Base-by-base conservation (phyloP, 37 sponge, comb jelly and placozoan genomes). In the Oopsacas minuta region DNA sequence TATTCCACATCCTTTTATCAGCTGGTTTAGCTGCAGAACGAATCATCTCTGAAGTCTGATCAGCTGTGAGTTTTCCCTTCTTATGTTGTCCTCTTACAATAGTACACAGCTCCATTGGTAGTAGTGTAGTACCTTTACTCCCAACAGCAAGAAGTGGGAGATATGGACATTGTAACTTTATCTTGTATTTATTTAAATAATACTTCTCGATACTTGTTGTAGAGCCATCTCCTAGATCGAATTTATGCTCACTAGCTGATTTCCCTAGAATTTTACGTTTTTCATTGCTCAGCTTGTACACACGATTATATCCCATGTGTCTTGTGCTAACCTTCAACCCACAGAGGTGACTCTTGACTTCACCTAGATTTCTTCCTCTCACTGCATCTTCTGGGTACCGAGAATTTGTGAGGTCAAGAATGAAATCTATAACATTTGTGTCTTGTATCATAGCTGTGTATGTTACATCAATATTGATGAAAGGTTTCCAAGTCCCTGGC, bases 1-100 rank as follows among this genome's bases (percentile, higher is more conserved):
- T 61, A 25, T 12, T 61, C 17, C 22, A 12, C 75, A 83, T 42
- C 28, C 91, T 23, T 37, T 84, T 69, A 38, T 86, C 7, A 25
- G 93, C 90, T 81, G 90, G 89, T 38, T 86, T 88, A 38, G 91
- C 89, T 23, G 89, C 86, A 42, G 61, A 53, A 35, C 88, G 36
- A 37, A 93, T 90, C 91, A 93, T 90, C 30, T 87, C 83, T 3
- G 86, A 28, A 23, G 89, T 90, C 83, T 93, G 90, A 28, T 52
- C 37, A 36, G 85, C 88, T 5, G 85, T 87, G 34, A 93, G 84
- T 52, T 90, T 90, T 61, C 84, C 86, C 82, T 38, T 53, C 85
- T 88, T 88, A 0, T 84, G 46, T 85, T 93, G 93, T 25, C 89
- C 93, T 15, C 52, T 81, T 0, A 90, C 90, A 82, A 91, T 85